Conservation (phyloP, 2,113 vertebrate species). For the Isurus oxyrinchus region DNA sequence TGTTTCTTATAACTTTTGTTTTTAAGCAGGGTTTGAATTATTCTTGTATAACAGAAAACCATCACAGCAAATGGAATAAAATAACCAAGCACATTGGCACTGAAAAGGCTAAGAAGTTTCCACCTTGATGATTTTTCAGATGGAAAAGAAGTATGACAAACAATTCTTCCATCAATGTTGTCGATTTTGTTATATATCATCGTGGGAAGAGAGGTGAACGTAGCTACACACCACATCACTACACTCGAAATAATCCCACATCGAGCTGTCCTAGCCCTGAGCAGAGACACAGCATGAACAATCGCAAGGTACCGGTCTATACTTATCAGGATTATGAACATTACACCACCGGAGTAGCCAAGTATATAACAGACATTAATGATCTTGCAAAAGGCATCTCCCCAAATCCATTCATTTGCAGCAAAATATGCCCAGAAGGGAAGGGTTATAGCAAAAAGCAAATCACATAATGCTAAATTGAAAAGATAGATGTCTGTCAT, state of each 20-base stretch:
- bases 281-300: constrained; percentile 71
- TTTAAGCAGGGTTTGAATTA: constrained; percentile 68
- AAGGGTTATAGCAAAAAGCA: constrained; percentile 66
- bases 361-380: constrained; percentile 63
- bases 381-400: constrained; percentile 59
- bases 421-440: constrained; percentile 74
- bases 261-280: constrained; percentile 59
- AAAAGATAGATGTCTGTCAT: constrained; percentile 86
- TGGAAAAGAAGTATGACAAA: constrained; percentile 50
- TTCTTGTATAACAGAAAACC: constrained; percentile 71
- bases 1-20: constrained; percentile 69
- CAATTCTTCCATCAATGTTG: fast-evolving
- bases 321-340: constrained; percentile 81
- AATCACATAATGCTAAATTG: constrained; percentile 75
- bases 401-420: constrained; percentile 62
- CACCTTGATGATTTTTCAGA: constrained; percentile 46
- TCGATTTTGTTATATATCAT: constrained; percentile 46
- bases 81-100: constrained; percentile 65
- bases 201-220: constrained; percentile 63
- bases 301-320: constrained; percentile 81
- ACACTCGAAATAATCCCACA: constrained; percentile 58
- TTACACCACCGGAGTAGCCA: constrained; percentile 73
- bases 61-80: constrained; percentile 69
- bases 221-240: constrained; percentile 59
- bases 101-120: constrained; percentile 64